A percentile compares a stretch with the other conserved stretches of the same genome.
phyloP scores from a whole-genome alignment of 2,113 vertebrate genomes.

The Pollimyrus isidori region DNA sequence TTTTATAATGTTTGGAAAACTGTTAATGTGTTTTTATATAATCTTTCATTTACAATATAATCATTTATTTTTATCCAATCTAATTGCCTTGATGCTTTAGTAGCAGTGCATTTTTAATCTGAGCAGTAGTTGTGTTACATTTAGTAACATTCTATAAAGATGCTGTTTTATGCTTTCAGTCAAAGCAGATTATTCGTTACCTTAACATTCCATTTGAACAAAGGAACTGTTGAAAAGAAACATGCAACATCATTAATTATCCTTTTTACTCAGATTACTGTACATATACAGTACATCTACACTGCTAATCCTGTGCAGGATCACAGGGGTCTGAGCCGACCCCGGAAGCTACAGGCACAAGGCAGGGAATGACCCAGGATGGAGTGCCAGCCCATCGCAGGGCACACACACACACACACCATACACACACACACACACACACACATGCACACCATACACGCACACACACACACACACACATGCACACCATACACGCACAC shows the following conservation, averaged over 20 bases:
- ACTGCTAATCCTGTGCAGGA: background rate
- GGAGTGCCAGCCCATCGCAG: background rate
- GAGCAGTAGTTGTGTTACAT: background rate
- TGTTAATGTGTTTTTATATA: background rate
- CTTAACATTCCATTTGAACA: background rate
- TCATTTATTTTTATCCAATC: background rate
- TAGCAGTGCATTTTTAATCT: background rate
- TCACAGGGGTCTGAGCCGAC: background rate
- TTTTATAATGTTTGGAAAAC: background rate
- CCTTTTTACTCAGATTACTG: background rate
- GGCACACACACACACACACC: background rate
- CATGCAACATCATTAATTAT: background rate
- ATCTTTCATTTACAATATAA: background rate
- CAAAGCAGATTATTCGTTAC: slow-evolving; percentile 2
- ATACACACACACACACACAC: no score
- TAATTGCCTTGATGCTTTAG: background rate
- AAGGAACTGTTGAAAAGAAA: background rate
- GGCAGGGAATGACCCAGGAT: background rate
- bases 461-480: no score
- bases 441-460: no score
- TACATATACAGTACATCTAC: no score
- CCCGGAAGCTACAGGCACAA: background rate
- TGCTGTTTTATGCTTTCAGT: slow-evolving; percentile 17
- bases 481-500: no score
- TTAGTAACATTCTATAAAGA: background rate